phyloP scores from a whole-genome alignment of 1,140 invertebrate species.

The Pogonognathellus flavescens region DNA sequence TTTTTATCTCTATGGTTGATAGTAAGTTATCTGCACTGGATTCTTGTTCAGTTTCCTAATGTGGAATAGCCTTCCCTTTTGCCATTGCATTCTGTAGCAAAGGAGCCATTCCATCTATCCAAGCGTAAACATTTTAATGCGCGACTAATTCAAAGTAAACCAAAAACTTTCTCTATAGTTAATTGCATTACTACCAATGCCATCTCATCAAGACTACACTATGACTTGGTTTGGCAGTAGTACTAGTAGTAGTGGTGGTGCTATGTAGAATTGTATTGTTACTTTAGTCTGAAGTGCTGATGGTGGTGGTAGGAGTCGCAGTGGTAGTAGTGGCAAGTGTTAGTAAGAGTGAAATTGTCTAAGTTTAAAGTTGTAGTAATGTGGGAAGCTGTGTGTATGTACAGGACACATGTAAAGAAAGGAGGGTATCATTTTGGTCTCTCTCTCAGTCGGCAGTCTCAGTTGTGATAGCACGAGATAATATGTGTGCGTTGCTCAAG shows the following conservation, averaged over 20 bases:
- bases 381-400: too few relatives aligned
- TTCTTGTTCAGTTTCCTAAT: conserved; percentile 29
- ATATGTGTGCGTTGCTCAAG: conserved; percentile 29
- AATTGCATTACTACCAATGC: conserved; percentile 23
- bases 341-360: too few relatives aligned
- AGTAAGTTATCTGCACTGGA: conserved; percentile 29
- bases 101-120: conserved; percentile 17
- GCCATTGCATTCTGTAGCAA: neutral
- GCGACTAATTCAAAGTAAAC: conserved; percentile 39
- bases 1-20: conserved; percentile 33
- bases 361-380: neutral
- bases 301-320: too few relatives aligned
- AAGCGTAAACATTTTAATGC: conserved; percentile 39
- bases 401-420: too few relatives aligned
- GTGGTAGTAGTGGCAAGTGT: too few relatives aligned
- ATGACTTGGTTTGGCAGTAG: neutral
- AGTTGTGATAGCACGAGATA: neutral
- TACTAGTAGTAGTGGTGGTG: too few relatives aligned
- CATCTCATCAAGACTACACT: neutral
- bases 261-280: conserved; percentile 1
- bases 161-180: conserved; percentile 28
- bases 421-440: too few relatives aligned
- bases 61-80: conserved; percentile 7
- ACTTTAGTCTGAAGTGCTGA: too few relatives aligned
- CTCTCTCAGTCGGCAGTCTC: too few relatives aligned